phyloP scores from a whole-genome alignment of 2,888 invertebrate species.

The Lottia scabra region DNA sequence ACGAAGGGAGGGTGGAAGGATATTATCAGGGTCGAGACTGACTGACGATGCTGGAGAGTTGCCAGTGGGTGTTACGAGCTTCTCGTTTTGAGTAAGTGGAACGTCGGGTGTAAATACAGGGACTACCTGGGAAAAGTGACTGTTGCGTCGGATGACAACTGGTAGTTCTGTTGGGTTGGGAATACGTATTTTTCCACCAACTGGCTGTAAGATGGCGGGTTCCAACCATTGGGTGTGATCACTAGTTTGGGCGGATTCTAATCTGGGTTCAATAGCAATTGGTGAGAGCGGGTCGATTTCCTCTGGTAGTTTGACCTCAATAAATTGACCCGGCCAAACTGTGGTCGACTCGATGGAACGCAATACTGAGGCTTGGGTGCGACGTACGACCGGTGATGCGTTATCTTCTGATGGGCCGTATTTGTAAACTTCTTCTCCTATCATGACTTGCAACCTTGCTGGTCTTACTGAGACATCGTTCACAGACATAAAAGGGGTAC shows the following conservation, averaged over 20 bases:
- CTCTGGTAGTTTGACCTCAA: neutral
- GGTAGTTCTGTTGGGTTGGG: constrained; percentile 15
- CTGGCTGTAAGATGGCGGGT: constrained; percentile 12
- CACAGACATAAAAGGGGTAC: neutral
- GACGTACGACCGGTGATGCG: neutral
- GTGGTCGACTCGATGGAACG: neutral
- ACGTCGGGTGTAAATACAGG: neutral
- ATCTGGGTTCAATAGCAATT: neutral
- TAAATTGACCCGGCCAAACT: constrained; percentile 20
- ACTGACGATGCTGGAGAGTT: constrained; percentile 2
- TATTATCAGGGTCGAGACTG: constrained; percentile 23
- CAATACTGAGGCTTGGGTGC: constrained; percentile 15
- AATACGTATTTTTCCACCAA: constrained; percentile 19
- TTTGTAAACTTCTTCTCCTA: too few species aligned
- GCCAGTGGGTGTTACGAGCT: neutral
- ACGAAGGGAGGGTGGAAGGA: constrained; percentile 2
- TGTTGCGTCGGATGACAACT: neutral
- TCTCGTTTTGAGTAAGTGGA: neutral
- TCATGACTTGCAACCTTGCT: neutral
- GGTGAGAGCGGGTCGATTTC: too few species aligned
- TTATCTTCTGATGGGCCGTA: too few species aligned
- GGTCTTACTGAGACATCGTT: neutral
- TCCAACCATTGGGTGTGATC: neutral
- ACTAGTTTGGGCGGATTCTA: neutral
- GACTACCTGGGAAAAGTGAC: constrained; percentile 16